A percentile compares a stretch with the other conserved stretches of the same genome.
These are phyloP conservation scores for Cyprinodon diabolis DNA, from an alignment of 2,797 vertebrate genomes.

Conservation along the genomic window DNA sequence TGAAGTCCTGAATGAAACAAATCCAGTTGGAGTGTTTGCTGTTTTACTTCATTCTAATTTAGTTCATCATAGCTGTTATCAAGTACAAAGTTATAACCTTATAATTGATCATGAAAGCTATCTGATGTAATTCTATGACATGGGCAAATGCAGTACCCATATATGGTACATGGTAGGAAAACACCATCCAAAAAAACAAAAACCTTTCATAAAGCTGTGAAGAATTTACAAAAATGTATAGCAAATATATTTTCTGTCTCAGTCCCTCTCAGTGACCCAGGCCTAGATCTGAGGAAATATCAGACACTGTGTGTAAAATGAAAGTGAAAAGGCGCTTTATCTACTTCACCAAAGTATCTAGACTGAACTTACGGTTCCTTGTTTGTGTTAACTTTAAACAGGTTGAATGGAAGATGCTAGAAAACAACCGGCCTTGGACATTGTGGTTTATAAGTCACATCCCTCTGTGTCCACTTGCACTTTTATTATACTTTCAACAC, in stretches of 20 bases:
- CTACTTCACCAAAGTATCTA: background rate
- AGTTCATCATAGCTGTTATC: background rate
- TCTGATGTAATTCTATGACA: background rate
- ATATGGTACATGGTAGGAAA: background rate
- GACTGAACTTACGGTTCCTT: background rate
- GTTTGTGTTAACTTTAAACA: background rate
- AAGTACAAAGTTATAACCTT: background rate
- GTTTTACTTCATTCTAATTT: background rate
- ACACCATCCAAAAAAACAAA: background rate
- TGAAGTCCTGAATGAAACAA: background rate
- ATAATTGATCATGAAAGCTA: background rate
- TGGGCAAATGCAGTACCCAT: background rate
- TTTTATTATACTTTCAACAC: constrained; percentile 1
- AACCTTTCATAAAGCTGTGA: too few species aligned
- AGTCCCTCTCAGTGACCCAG: too few species aligned
- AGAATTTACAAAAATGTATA: background rate
- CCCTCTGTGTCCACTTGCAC: background rate
- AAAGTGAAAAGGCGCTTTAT: background rate
- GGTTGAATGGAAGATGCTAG: background rate
- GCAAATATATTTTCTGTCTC: too few species aligned
- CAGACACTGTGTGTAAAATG: too few species aligned
- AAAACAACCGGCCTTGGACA: background rate
- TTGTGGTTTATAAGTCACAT: background rate
- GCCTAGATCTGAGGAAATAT: too few species aligned
- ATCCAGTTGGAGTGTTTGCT: background rate